Base-by-base conservation (phyloP, 1,140 invertebrate genomes). In the Trichonephila clavata region DNA sequence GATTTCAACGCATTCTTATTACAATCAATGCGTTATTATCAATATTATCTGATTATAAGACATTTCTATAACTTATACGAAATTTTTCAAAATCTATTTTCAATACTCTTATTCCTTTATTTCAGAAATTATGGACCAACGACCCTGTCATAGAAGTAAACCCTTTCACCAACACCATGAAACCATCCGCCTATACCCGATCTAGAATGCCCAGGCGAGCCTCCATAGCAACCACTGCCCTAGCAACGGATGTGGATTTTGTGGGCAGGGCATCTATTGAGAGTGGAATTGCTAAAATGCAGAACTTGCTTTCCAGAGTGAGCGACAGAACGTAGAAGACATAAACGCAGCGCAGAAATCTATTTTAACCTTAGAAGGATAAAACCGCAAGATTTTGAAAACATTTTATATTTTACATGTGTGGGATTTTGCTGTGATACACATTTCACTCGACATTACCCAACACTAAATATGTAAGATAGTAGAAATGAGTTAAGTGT, bases 61-160 rank as follows among this genome's bases (percentile, higher is more conserved):
- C 0, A 0, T 50, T 50, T 50, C 7, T 50, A 50, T 13, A 50
- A 5, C 50, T 50, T 50, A 10, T 7, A 13, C 0, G 50, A 13
- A 50, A 50, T 50, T 50, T 50, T 50, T 50, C 50, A 50, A 50
- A 50, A 50, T 13, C 7, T 0, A 63, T 20, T 20, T 63, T 63
- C 14, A 63, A 63, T 1, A 39, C 32, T 21, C 6, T 20, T 20
- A 21, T 63, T 91, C 5, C 2, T 27, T 27, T 77, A 60, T 81
- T 95, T 83, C 94, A 96, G 96, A 95, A 95, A 93, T 94, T 96
- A n/a, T 96, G 96, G 96, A 96, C 96, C 6, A 96, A 96, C 94
- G 96, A 96, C 91, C 96, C 96, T 14, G 95, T 96, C 32, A 94
- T 96, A 57, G 96, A 96, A 94, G 95, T 96, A 10, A 94, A 94